Evolutionary conservation across 2,797 vertebrate species (phyloP), one percentile per base, ranked within the genome.

Genomic region (Aphelocoma californica): DNA sequence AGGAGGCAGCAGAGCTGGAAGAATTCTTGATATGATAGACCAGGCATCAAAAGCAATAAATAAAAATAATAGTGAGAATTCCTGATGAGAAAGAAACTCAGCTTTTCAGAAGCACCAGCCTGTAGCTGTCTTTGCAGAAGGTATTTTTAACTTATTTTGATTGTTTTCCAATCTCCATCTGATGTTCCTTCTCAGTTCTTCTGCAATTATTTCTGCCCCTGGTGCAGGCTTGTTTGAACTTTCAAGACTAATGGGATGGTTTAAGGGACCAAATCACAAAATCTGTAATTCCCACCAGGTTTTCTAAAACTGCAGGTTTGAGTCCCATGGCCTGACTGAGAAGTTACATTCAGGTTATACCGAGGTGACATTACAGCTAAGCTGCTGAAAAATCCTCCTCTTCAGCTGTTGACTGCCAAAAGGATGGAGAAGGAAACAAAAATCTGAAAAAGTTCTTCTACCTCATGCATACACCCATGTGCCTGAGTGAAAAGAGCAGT

Each of bases 31-130:
- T 50, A 17, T 61, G 74, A 95, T 62, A 66, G 81, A 73, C 48
- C 67, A 93, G 73, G 94, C 90, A 93, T 93, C 95, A 95, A 92
- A 95, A 86, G 57, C 61, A 94, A 87, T 90, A 93, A 94, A 89
- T 90, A 89, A 95, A 92, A 96, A 85, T 38, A 73, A 82, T 86
- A 53, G 71, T 34, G 53, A 70, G 56, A 61, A 92, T 89, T 74
- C 57, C 81, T 90, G 71, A 85, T 23, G 78, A 95, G 71, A 64
- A 84, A 94, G 45, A 60, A 90, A 38, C 38, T 79, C 56, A 20
- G 86, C 57, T 91, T 93, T 88, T 65, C 62, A 45, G 85, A 83
- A n/a, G 58, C 36, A 34, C 60, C 3, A 23, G 64, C 25, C 54
- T 85, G 17, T 66, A 44, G 31, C 48, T 62, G 38, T 65, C 67